Evolutionary conservation across 2,888 invertebrate genomes (phyloP), one percentile per base, ranked within the genome.

Genomic region (Drosophila flavopinicola): DNA sequence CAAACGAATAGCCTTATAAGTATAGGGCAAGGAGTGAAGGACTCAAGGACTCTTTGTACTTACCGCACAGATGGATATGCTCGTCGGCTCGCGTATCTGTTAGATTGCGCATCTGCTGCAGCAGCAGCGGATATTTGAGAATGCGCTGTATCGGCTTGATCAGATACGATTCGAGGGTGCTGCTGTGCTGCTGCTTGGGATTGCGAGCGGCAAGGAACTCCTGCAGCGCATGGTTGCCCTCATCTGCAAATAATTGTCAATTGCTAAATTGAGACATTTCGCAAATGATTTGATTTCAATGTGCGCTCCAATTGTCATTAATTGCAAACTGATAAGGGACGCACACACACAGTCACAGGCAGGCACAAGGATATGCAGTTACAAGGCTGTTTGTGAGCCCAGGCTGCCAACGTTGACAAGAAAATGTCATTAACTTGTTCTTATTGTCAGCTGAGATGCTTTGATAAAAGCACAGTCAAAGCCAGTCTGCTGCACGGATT

Each of bases 121-220:
- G 93, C 72, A 99, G 93, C 85, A 99, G 92, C 13, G 99, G 99
- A 93, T 99, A 99, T 92, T 99, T 98, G 77, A 99, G 94, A 92
- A 99, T 98, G 92, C 99, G 94, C 92, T 99, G 99, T 91, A 99
- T 99, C 65, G 99, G 99, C 92, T 99, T 99, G 91, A 99, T 99
- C 92, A 99, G 94, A 93, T 98, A 99, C 49, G 98, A 99, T 92
- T 99, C 98, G 90, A 99, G 93, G 23, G 98, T 98, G 85, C 97
- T 97, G 67, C 98, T 98, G 92, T 99, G 98, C 92, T 99, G 98
- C 91, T 98, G 98, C 89, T 97, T 96, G 61, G 98, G 98, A 93
- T 99, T 99, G 90, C 98, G 94, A 61, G 98, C 96, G 68, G 95
- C 94, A 88, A 99, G 94, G 92, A 99, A 98, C 93, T 98, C 97